phyloP scores from a whole-genome alignment of 2,888 invertebrate species.

The Acanthosepion pharaonis region DNA sequence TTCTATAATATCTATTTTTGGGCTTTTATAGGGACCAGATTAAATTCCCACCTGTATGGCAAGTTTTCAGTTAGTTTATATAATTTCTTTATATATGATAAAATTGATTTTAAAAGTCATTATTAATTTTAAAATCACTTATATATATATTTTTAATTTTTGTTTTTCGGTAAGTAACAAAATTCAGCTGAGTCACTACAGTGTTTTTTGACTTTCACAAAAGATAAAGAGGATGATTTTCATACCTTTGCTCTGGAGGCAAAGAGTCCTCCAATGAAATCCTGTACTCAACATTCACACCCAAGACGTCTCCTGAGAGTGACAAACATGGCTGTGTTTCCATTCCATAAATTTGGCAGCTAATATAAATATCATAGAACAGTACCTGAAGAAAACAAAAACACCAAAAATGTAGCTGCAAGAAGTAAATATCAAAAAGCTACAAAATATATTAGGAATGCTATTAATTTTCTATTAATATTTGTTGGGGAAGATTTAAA shows the following conservation, averaged over 20 bases:
- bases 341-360: constrained; percentile 71
- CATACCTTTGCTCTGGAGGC: not conserved
- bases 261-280: constrained; percentile 55
- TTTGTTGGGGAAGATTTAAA: too few relatives aligned
- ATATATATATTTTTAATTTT: too few relatives aligned
- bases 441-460: not conserved
- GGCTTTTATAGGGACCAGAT: too few relatives aligned
- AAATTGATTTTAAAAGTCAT: too few relatives aligned
- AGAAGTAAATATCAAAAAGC: not conserved
- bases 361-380: constrained; percentile 67
- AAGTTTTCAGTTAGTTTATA: too few relatives aligned
- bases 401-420: not conserved
- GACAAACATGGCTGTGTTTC: constrained; percentile 65
- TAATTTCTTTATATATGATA: too few relatives aligned
- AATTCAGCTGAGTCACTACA: not conserved
- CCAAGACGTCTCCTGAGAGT: constrained; percentile 66
- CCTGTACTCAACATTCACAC: constrained; percentile 67
- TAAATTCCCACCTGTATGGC: too few relatives aligned
- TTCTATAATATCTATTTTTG: too few relatives aligned
- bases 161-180: too few relatives aligned
- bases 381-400: constrained; percentile 59
- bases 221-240: not conserved
- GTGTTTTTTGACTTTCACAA: not conserved
- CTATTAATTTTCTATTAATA: not conserved
- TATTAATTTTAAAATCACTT: too few relatives aligned